Base-by-base conservation (phyloP, 2,888 invertebrate species). In the Rotaria magnacalcarata region DNA sequence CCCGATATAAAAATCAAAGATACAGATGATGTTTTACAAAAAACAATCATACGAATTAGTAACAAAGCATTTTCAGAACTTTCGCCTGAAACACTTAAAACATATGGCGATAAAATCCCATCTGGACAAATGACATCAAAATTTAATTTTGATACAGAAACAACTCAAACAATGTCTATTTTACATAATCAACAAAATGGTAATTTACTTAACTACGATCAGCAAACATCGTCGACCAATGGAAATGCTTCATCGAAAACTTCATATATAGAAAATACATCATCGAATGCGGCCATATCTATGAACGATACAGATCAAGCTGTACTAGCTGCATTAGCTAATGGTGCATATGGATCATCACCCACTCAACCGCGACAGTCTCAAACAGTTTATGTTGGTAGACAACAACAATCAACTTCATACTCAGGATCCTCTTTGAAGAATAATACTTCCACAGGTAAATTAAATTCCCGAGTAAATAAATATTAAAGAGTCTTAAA, bases 1-100 rank as follows among this genome's bases (percentile, higher is more conserved):
- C 90, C 90, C 7, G 90, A 90, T 75, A 85, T 86, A 54, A 86
- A 85, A 56, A 85, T 85, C 14, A 80, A 80, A 80, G 80, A 80
- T 80, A 80, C 80, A 80, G 80, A 80, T 47, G 80, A 80, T 47
- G 47, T 80, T n/a, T 80, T 43, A 80, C 80, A 80, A 47, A 80
- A 80, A 47, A 80, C 80, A 80, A 24, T 80, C 14, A 80, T 80
- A 11, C 80, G 80, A 14, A 80, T 80, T 11, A 80, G 80, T 80
- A 80, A 80, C 47, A 80, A 80, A 80, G 47, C 80, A 47, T 80
- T 80, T 43, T 47, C 47, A 14, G 80, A 80, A 80, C n/a, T 80
- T n/a, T 10, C 80, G 47, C 47, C 80, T 24, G 80, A 80, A 47
- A n/a, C 47, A 80, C 5, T 80, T 11, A 80, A 80, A 80, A 41